Base-by-base conservation (phyloP, 2,797 vertebrate genomes). In the Parambassis ranga region DNA sequence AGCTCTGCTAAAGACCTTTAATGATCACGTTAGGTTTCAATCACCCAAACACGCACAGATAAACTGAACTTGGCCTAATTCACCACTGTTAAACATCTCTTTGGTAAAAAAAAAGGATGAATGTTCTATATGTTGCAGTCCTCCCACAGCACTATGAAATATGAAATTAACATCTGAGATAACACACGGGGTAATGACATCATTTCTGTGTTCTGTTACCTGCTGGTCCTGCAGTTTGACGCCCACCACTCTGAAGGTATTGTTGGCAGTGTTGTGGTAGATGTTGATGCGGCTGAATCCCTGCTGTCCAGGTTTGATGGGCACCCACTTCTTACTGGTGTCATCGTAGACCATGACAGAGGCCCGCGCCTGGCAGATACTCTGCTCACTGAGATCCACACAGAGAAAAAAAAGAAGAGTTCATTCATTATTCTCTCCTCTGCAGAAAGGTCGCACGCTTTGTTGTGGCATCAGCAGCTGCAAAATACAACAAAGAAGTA, bases 311-410 rank as follows among this genome's bases (percentile, higher is more conserved):
- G 96, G 95, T 82, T 98, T 98, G 91, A 98, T 96, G 59, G 98
- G 97, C 65, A 98, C 94, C 98, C 98, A 99, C 88, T 99, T 99
- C 93, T 99, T 99, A 90, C 96, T 99, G 92, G 95, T 95, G 90
- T 99, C 97, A 57, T 99, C 98, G 24, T 99, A 99, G 87, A 99
- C 95, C 98, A 99, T 99, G 77, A 99, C 97, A 44, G 97, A 98
- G 86, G 98, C 97, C 89, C 97, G 93, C 36, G 98, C 97, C 93
- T 99, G 98, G 93, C 98, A 99, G 93, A 99, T 98, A 85, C 98
- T 99, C 94, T 99, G 98, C 91, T 99, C 97, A 83, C 98, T 99
- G 88, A 14, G 7, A n/a, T n/a, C n/a, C n/a, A n/a, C n/a, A n/a
- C n/a, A 1, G 43, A n/a, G n/a, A n/a, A n/a, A n/a, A n/a, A n/a